Evolutionary conservation across 2,113 vertebrate genomes (phyloP).

Genomic region (Alaudala cheleensis): DNA sequence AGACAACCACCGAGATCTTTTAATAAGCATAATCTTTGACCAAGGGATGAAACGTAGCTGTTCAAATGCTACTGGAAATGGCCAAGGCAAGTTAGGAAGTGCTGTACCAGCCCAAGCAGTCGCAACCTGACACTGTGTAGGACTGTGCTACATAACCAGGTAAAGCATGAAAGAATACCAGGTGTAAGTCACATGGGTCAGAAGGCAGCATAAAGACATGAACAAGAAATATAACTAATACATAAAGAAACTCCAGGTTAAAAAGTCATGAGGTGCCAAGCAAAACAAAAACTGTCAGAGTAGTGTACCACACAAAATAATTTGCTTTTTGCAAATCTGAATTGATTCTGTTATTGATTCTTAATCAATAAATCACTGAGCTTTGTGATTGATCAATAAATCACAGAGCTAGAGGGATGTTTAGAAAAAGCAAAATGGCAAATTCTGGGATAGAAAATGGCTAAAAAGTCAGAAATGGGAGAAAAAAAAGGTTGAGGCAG

Average conservation of each 20-base stretch:
- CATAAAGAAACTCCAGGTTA: neutral
- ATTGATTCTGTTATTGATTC: too few relatives aligned
- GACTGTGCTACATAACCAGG: neutral
- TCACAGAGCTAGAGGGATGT: neutral
- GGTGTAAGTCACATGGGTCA: neutral
- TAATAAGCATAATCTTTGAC: neutral
- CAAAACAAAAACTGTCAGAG: neutral
- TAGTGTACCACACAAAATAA: neutral
- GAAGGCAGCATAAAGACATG: neutral
- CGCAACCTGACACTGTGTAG: fast-evolving
- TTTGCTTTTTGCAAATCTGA: neutral
- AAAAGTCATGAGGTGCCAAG: neutral
- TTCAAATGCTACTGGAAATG: neutral
- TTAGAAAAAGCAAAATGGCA: neutral
- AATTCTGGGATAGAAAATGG: neutral
- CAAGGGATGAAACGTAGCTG: neutral
- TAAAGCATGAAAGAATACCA: neutral
- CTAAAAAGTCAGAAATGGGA: neutral
- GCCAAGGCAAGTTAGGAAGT: neutral
- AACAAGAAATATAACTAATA: neutral
- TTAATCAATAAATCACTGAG: neutral
- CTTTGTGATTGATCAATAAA: too few relatives aligned
- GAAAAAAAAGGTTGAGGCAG: neutral
- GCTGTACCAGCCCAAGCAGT: neutral
- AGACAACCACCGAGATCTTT: neutral